Evolutionary conservation across 2,113 vertebrate species (phyloP).

Genomic region (Cyrtonyx montezumae): DNA sequence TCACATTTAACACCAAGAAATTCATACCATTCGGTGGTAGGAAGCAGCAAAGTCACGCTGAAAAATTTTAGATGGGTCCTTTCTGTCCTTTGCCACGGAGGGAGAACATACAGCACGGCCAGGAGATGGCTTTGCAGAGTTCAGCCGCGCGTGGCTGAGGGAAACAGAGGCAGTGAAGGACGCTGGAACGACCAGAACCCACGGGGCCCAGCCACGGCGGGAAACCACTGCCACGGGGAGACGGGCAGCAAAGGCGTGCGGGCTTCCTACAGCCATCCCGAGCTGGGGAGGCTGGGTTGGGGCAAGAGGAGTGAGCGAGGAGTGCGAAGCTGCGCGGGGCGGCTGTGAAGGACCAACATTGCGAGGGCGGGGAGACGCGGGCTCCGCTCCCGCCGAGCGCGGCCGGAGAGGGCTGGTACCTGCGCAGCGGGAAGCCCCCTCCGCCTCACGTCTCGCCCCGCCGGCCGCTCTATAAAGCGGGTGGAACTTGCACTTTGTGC

Average conservation of each 20-base stretch:
- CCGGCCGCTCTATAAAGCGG: no score
- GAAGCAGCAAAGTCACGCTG: neutral
- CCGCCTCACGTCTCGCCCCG: neutral
- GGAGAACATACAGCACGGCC: neutral
- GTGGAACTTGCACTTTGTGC: neutral
- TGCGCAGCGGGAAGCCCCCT: no score
- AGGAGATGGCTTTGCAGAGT: neutral
- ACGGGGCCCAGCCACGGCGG: neutral
- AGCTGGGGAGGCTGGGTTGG: neutral
- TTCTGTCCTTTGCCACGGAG: neutral
- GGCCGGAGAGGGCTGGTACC: no score
- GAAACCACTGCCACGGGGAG: neutral
- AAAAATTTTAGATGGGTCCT: no score
- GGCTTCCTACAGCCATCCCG: neutral
- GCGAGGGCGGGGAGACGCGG: neutral
- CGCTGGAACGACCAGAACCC: neutral
- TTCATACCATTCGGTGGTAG: accelerated
- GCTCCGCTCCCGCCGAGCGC: neutral
- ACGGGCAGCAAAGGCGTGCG: neutral
- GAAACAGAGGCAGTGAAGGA: neutral
- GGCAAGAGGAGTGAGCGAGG: neutral
- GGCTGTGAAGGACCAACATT: neutral
- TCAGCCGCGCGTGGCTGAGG: neutral
- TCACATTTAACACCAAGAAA: accelerated
- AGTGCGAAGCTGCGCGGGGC: no score